Evolutionary conservation across 2,113 vertebrate species (phyloP).

Genomic region (Ptilorrhoa leucosticta): DNA sequence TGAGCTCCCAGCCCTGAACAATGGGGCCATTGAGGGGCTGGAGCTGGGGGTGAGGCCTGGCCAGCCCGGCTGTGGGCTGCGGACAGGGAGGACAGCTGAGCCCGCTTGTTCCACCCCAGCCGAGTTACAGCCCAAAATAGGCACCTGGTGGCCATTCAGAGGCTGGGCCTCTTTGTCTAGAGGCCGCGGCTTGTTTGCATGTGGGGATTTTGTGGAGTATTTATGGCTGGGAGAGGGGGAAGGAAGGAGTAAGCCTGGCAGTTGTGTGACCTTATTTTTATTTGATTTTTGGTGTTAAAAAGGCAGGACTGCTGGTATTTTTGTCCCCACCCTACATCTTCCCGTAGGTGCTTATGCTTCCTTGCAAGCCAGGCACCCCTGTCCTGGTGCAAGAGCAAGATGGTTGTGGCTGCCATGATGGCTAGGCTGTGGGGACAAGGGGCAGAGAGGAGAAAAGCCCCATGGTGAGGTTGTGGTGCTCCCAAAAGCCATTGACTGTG

Average conservation of each 20-base stretch:
- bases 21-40: slow-evolving; percentile 65
- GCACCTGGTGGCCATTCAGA: not conserved
- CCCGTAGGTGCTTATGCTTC: accelerated
- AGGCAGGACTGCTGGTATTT: not conserved
- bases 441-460: not conserved
- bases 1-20: slow-evolving; percentile 50
- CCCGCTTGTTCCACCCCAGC: slow-evolving; percentile 35
- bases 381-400: not conserved
- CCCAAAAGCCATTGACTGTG: accelerated
- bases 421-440: not conserved
- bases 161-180: not conserved
- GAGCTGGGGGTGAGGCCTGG: slow-evolving; percentile 13
- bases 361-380: not conserved
- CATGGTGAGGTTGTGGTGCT: accelerated
- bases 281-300: not conserved
- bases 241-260: not conserved
- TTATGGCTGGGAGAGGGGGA: not conserved
- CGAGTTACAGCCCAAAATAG: slow-evolving; percentile 64
- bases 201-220: slow-evolving; percentile 7
- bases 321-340: not conserved
- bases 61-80: slow-evolving; percentile 17
- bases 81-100: slow-evolving; percentile 58
- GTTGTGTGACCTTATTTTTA: not conserved
- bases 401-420: accelerated
- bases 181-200: slow-evolving; percentile 1